phyloP scores from a whole-genome alignment of 2,113 vertebrate genomes.

The Nothobranchius furzeri region DNA sequence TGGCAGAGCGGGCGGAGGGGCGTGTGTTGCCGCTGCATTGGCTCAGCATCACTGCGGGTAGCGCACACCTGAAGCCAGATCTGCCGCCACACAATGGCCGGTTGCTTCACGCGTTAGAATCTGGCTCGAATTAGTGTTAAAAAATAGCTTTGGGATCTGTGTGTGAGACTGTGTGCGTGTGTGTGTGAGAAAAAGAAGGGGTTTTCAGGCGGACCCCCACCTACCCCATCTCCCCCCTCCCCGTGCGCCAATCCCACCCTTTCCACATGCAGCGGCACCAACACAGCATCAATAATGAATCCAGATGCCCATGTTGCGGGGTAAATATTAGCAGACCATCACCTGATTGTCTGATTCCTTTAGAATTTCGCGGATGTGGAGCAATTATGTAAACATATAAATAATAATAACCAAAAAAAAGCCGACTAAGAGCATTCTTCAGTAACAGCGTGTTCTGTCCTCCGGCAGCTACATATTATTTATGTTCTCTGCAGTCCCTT shows the following conservation, averaged over 20 bases:
- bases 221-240: not conserved
- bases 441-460: conserved; percentile 40
- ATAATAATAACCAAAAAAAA: not conserved
- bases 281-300: conserved; percentile 68
- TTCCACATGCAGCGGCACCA: conserved; percentile 62
- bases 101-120: too few relatives aligned
- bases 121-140: not conserved
- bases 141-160: not conserved
- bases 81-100: not conserved
- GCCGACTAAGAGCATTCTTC: conserved; percentile 31
- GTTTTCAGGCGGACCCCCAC: conserved; percentile 45
- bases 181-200: conserved; percentile 13
- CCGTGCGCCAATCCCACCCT: conserved; percentile 70
- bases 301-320: conserved; percentile 56
- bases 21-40: conserved; percentile 77
- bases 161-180: not conserved
- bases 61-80: conserved; percentile 73
- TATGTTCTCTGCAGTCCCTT: conserved; percentile 74
- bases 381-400: not conserved
- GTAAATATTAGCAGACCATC: conserved; percentile 29
- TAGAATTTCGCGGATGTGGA: not conserved
- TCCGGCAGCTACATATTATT: conserved; percentile 63
- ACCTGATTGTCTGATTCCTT: conserved; percentile 7
- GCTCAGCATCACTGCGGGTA: conserved; percentile 74
- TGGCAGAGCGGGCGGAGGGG: conserved; percentile 60